Base-by-base conservation (phyloP, 1,140 invertebrate species). In the Trichoplusia ni region DNA sequence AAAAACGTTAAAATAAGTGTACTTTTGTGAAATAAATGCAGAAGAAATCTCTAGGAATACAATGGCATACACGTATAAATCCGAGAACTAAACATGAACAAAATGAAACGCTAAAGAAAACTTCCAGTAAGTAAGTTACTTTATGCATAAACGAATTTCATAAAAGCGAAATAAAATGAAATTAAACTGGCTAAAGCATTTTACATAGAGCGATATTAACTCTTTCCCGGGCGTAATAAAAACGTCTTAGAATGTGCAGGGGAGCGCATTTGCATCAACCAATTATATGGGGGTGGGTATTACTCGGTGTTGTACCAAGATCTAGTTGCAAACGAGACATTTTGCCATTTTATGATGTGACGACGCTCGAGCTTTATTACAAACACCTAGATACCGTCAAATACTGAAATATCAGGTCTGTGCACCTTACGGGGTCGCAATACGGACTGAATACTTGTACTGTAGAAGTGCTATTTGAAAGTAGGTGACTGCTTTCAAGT, bases 121-220 rank as follows among this genome's bases (percentile, higher is more conserved):
- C 38, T 47, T 19, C 29, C 27, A 37, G 14, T 11, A 8, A 47
- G 40, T 46, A 47, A 47, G 14, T 47, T n/a, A n/a, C n/a, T 60
- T 47, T 60, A 46, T 58, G 37, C 42, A 42, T 31, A 46, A 46
- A 33, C 40, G 27, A 14, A 35, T 60, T 60, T 47, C 33, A 47
- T 60, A 47, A 60, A 60, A 13, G 44, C 31, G 9, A 49, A 60
- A 68, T 69, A 46, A 65, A 69, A 71, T 73, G 40, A 71, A 77
- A 82, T 71, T 78, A 71, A 70, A 67, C 37, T 53, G 54, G 60
- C 37, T 69, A 70, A 56, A 64, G 33, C 46, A 60, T 76, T 75
- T 81, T 73, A 75, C 75, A 73, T 79, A 73, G 75, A 77, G 58
- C 35, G 60, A 73, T 82, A 84, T 84, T 84, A 82, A 79, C 73